Percentiles rank a stretch among this genome's conserved stretches.
phyloP scores from a whole-genome alignment of 2,797 vertebrate genomes.

The Urophycis tenuis region DNA sequence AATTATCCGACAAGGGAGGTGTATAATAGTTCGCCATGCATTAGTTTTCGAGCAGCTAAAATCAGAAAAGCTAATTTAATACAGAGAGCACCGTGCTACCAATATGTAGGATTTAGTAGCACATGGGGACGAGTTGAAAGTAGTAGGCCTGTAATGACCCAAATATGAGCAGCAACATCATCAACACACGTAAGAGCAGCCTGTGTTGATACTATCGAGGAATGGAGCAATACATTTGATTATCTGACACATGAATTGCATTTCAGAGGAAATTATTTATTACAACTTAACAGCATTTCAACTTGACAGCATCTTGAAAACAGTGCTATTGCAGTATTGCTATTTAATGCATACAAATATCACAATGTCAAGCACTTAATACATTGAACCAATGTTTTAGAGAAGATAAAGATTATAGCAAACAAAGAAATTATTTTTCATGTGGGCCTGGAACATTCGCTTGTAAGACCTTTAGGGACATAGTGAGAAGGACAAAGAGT shows the following conservation, averaged over 20 bases:
- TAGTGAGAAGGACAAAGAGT: conserved; percentile 22
- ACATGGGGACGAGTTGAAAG: no score
- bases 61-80: background rate
- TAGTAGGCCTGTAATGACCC: no score
- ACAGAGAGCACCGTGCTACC: background rate
- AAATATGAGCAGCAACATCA: no score
- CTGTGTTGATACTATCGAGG: background rate
- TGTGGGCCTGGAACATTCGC: conserved; percentile 48
- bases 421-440: conserved; percentile 32
- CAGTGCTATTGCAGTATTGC: conserved; percentile 66
- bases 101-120: background rate
- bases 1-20: background rate
- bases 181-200: background rate
- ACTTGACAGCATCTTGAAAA: conserved; percentile 54
- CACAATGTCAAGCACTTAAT: conserved; percentile 62
- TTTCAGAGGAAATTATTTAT: conserved; percentile 64
- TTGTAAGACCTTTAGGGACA: conserved; percentile 26
- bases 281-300: conserved; percentile 64
- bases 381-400: conserved; percentile 50
- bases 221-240: background rate
- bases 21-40: background rate
- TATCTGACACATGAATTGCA: conserved; percentile 12
- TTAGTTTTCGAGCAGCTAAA: background rate
- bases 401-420: conserved; percentile 44
- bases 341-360: conserved; percentile 59